Conservation (phyloP, 1,140 invertebrate species). For the Meteorus sp. region DNA sequence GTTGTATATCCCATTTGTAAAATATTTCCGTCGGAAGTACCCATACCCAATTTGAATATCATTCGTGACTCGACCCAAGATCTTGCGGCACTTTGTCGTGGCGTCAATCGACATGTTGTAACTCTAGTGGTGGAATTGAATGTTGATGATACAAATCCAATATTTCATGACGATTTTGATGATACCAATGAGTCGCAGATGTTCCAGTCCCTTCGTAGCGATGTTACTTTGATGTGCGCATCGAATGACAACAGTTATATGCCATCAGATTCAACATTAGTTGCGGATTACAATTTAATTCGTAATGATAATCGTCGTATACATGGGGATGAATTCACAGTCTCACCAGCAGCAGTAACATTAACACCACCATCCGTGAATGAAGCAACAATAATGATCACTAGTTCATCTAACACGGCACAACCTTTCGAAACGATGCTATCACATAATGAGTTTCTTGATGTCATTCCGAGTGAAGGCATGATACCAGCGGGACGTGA, state of each 20-base stretch:
- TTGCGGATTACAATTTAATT: too few species aligned
- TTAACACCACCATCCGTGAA: conserved; percentile 33
- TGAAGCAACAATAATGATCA: conserved; percentile 38
- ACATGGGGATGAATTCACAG: not conserved
- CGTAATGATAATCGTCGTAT: not conserved
- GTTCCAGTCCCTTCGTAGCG: conserved; percentile 52
- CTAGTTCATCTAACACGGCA: conserved; percentile 31
- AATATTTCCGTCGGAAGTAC: conserved; percentile 45
- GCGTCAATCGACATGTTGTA: conserved; percentile 48
- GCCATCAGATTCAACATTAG: conserved; percentile 33
- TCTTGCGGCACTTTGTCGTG: conserved; percentile 48
- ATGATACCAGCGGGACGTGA: conserved; percentile 40
- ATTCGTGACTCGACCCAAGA: conserved; percentile 53
- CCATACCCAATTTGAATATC: conserved; percentile 40
- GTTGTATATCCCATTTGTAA: conserved; percentile 49
- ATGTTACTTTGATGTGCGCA: conserved; percentile 41
- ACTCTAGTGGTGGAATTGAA: conserved; percentile 50
- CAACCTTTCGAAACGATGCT: conserved; percentile 39
- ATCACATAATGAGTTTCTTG: conserved; percentile 35
- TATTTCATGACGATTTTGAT: conserved; percentile 40
- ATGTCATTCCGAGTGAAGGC: conserved; percentile 39
- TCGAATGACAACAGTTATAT: conserved; percentile 46
- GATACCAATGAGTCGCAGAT: conserved; percentile 51
- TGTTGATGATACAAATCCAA: conserved; percentile 49
- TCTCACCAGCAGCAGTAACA: conserved; percentile 13